These are phyloP conservation scores for Drosophila demipolita DNA, from an alignment of 2,888 invertebrate species.

Conservation along the genomic window DNA sequence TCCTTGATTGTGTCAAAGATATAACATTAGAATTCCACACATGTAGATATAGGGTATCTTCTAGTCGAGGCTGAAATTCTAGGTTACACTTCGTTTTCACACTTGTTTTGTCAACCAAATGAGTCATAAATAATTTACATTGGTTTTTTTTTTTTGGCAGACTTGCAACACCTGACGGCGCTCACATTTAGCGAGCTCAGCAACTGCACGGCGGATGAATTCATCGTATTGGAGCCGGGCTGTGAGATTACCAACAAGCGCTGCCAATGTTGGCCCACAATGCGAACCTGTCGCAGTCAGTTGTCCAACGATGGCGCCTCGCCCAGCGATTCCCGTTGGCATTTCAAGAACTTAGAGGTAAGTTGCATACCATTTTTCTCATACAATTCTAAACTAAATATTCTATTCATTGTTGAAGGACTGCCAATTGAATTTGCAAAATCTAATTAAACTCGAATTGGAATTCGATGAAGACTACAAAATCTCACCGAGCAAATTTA, in stretches of 20 bases:
- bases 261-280: slow-evolving; percentile 85
- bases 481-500: slow-evolving; percentile 84
- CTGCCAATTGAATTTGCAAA: slow-evolving; percentile 85
- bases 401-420: slow-evolving; percentile 67
- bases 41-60: background rate
- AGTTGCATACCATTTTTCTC: slow-evolving; percentile 6
- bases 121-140: slow-evolving; percentile 18
- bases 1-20: background rate
- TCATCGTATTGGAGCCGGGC: slow-evolving; percentile 83
- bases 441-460: slow-evolving; percentile 84
- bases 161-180: slow-evolving; percentile 81
- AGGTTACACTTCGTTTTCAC: background rate
- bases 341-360: slow-evolving; percentile 84
- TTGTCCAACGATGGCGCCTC: slow-evolving; percentile 68
- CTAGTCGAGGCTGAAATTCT: background rate
- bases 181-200: slow-evolving; percentile 68
- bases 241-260: slow-evolving; percentile 85
- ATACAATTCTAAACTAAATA: background rate
- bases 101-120: background rate
- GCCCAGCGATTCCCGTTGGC: slow-evolving; percentile 83
- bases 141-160: slow-evolving; percentile 49
- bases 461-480: slow-evolving; percentile 85
- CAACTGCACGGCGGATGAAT: slow-evolving; percentile 84
- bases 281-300: slow-evolving; percentile 83
- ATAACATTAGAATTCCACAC: background rate